These are phyloP conservation scores for Hippotragus niger DNA, from an alignment of 2,113 vertebrate species.

Conservation along the genomic window DNA sequence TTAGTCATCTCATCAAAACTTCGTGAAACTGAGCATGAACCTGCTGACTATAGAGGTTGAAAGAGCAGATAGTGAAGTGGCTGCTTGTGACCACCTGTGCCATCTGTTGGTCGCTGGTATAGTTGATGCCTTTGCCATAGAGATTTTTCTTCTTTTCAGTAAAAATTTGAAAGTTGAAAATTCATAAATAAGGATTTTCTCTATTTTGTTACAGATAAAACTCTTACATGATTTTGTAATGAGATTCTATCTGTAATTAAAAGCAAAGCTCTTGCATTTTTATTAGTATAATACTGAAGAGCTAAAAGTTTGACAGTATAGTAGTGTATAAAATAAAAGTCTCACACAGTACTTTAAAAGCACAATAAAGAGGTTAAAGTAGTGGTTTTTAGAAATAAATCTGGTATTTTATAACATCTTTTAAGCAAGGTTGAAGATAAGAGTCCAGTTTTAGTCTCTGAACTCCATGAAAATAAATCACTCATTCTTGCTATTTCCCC, in stretches of 20 bases:
- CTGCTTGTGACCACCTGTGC: neutral
- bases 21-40: neutral
- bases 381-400: neutral
- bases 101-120: neutral
- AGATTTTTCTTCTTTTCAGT: neutral
- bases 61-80: neutral
- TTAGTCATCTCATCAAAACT: neutral
- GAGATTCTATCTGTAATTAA: neutral
- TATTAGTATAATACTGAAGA: neutral
- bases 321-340: neutral
- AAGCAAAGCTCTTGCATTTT: constrained; percentile 20
- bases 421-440: neutral
- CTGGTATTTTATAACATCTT: neutral
- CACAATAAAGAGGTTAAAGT: neutral
- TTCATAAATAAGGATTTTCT: neutral
- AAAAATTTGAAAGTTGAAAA: constrained; percentile 3
- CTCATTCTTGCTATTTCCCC: neutral
- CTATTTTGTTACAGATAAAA: neutral
- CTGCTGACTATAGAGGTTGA: neutral
- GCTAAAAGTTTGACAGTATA: neutral
- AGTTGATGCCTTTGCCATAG: neutral
- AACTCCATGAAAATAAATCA: neutral
- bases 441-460: constrained; percentile 7
- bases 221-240: neutral
- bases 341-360: neutral